These are phyloP conservation scores for Thunnus albacares DNA, from an alignment of 2,797 vertebrate species.

Conservation along the genomic window DNA sequence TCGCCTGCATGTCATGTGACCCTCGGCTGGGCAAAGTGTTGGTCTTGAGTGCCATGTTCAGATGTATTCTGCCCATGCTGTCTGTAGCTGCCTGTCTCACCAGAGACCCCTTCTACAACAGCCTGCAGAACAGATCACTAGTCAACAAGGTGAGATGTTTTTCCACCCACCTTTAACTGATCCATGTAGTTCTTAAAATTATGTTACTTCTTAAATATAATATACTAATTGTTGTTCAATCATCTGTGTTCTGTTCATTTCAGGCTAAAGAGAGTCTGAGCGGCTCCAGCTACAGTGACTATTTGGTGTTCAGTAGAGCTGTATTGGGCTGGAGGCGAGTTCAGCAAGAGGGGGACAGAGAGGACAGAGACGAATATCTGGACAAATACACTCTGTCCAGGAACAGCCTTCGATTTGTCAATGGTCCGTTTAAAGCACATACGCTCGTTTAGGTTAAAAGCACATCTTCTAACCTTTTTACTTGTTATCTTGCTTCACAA, in stretches of 20 bases:
- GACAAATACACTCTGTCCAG: constrained; percentile 87
- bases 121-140: constrained; percentile 90
- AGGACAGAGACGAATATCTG: constrained; percentile 88
- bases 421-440: constrained; percentile 82
- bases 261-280: constrained; percentile 91
- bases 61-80: constrained; percentile 93
- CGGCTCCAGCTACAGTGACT: constrained; percentile 91
- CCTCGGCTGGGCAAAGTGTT: constrained; percentile 95
- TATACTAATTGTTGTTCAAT: background rate
- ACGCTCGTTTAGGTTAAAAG: background rate
- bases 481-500: background rate
- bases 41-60: constrained; percentile 92
- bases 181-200: background rate
- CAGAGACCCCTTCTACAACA: constrained; percentile 95
- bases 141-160: constrained; percentile 88
- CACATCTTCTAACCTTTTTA: too few relatives aligned
- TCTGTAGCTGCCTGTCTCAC: constrained; percentile 94
- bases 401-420: constrained; percentile 92
- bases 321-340: constrained; percentile 91
- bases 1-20: constrained; percentile 94
- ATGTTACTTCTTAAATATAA: background rate
- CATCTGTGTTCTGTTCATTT: background rate
- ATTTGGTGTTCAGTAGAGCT: constrained; percentile 90
- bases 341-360: constrained; percentile 82
- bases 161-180: background rate